Base-by-base conservation (phyloP, 1,140 invertebrate species). In the Trichomalopsis sarcophagae region DNA sequence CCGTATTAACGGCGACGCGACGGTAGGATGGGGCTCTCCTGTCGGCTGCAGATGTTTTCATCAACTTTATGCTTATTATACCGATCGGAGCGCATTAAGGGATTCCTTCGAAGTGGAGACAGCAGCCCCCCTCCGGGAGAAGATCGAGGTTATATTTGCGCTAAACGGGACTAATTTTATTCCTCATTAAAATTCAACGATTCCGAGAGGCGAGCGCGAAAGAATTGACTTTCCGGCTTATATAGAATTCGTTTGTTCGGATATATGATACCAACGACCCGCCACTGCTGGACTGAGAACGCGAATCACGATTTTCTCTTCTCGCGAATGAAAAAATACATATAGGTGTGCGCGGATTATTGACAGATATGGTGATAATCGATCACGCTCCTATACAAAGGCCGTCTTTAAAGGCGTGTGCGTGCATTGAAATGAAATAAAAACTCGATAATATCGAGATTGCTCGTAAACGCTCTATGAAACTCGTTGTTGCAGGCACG, bases 21-120 rank as follows among this genome's bases (percentile, higher is more conserved):
- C 27, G 27, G 5, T 36, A 36, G 33, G 33, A 6, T 36, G 68
- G 83, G 87, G 80, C 75, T 77, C 81, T 82, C 84, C 87, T 89
- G 88, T 88, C 89, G 86, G 69, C 86, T 84, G 85, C 89, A 90
- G 89, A 89, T 88, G 87, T 88, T 88, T 89, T 89, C 88, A 90
- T 89, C 85, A 86, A 74, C 85, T 84, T 84, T 84, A 89, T 89
- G 88, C 89, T 89, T 89, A 90, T 89, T 89, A 44, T 44, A 87
- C 80, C 87, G 87, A 89, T 89, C 44, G 55, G 44, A 71, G 62
- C 76, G 62, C 76, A 40, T 62, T 23, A 84, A 84, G 76, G 21
- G 71, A 84, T 84, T 69, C n/a, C 36, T 55, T 4, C 10, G 13
- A 13, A 30, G 68, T 21, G 7, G 36, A 82, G 40, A 82, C 14